These are phyloP conservation scores for Scaptomyza cyrtandrae DNA, from an alignment of 2,888 invertebrate species.

Conservation along the genomic window DNA sequence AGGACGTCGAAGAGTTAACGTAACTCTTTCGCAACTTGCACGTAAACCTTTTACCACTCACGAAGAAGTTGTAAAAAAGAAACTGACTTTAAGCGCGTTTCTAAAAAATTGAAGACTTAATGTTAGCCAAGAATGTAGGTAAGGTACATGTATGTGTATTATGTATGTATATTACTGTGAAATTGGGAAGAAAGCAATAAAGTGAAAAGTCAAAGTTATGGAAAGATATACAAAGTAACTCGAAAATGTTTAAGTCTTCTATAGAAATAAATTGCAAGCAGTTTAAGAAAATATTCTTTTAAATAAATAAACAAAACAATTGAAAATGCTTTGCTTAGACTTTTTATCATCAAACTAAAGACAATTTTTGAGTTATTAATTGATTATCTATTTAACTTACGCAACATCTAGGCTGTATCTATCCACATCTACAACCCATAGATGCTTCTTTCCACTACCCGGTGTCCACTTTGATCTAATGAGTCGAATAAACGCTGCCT, in stretches of 20 bases:
- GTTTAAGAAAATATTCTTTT: too few relatives aligned
- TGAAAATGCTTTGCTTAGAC: neutral
- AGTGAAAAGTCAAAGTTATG: neutral
- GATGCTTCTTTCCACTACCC: conserved; percentile 45
- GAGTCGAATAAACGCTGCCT: conserved; percentile 64
- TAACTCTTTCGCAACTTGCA: conserved; percentile 81
- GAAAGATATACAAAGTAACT: too few relatives aligned
- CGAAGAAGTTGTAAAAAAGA: conserved; percentile 46
- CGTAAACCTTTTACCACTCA: conserved; percentile 60
- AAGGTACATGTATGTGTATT: neutral
- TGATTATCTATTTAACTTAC: too few relatives aligned
- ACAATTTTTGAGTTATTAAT: neutral
- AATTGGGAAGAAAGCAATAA: conserved; percentile 4
- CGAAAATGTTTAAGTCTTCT: neutral
- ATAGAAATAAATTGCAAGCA: too few relatives aligned
- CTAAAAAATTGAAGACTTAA: conserved; percentile 30
- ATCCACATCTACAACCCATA: neutral
- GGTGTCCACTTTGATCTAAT: conserved; percentile 69
- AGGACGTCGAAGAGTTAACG: conserved; percentile 76
- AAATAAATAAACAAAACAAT: neutral
- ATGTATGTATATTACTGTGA: neutral
- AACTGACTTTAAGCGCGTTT: conserved; percentile 24
- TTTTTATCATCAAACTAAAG: neutral
- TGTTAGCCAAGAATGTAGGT: conserved; percentile 45
- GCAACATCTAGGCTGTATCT: neutral